Evolutionary conservation across 2,113 vertebrate genomes (phyloP).

Genomic region (Grammomys dolichurus): DNA sequence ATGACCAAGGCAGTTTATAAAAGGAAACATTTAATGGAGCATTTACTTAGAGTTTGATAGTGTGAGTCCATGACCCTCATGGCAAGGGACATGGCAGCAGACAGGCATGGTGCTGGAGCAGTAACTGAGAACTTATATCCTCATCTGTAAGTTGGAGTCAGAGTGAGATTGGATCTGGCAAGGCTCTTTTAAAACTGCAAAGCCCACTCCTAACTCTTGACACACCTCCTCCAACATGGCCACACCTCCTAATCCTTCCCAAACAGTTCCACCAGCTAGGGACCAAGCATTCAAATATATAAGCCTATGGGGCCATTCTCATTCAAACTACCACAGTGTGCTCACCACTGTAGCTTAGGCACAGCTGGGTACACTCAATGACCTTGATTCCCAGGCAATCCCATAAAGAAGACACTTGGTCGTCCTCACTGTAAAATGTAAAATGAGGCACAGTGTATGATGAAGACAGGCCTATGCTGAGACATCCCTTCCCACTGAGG

Average conservation of each 20-base stretch:
- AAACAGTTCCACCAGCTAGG: neutral
- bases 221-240: neutral
- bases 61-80: neutral
- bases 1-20: neutral
- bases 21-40: neutral
- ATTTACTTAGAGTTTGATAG: neutral
- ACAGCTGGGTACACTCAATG: neutral
- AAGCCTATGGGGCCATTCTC: neutral
- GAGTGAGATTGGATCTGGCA: neutral
- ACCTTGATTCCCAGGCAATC: neutral
- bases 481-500: no score
- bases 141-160: neutral
- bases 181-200: neutral
- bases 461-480: neutral
- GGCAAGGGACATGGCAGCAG: neutral
- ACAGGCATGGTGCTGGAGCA: neutral
- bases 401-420: neutral
- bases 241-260: neutral
- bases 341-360: neutral
- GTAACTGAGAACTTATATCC: neutral
- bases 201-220: neutral
- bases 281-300: neutral
- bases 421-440: neutral
- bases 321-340: neutral
- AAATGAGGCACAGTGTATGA: neutral